A percentile compares a stretch with the other conserved stretches of the same genome.
Conservation (phyloP, 2,113 vertebrate species). For the Thamnaconus septentrionalis region DNA sequence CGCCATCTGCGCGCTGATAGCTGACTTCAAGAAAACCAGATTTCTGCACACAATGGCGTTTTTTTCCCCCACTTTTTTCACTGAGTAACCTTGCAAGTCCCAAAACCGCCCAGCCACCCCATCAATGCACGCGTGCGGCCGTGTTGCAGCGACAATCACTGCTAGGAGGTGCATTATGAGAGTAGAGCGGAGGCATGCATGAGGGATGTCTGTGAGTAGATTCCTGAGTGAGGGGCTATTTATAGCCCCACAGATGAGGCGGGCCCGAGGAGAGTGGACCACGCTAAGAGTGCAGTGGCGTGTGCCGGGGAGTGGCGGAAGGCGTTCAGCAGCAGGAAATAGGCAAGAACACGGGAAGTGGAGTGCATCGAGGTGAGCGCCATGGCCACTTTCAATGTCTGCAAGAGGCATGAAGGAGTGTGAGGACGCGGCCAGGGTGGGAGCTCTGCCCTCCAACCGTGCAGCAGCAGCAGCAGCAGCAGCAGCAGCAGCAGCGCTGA, state of each 20-base stretch:
- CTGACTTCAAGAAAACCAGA: slow-evolving; percentile 42
- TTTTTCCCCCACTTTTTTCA: slow-evolving; percentile 20
- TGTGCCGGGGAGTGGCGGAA: slow-evolving; percentile 17
- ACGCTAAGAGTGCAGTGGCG: slow-evolving; percentile 34
- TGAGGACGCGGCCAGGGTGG: background rate
- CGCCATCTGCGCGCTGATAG: slow-evolving; percentile 56
- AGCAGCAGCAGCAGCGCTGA: slow-evolving; percentile 28
- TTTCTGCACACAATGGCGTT: slow-evolving; percentile 58
- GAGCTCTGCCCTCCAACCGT: background rate
- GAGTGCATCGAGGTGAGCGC: slow-evolving; percentile 7
- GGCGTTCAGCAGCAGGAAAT: background rate
- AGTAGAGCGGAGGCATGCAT: slow-evolving; percentile 43
- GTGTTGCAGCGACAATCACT: no score
- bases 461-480: slow-evolving; percentile 44
- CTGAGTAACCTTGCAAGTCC: slow-evolving; percentile 58
- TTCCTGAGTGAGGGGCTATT: slow-evolving; percentile 66
- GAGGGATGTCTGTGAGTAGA: slow-evolving; percentile 50
- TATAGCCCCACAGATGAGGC: slow-evolving; percentile 62
- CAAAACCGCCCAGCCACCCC: slow-evolving; percentile 15
- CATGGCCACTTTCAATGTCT: no score
- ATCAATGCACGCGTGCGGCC: no score
- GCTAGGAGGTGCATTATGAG: slow-evolving; percentile 44
- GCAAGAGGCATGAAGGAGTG: background rate
- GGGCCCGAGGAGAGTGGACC: slow-evolving; percentile 48
- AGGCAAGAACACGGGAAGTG: slow-evolving; percentile 6